Base-by-base conservation (phyloP, 2,113 vertebrate genomes). In the Corvus moneduloides region DNA sequence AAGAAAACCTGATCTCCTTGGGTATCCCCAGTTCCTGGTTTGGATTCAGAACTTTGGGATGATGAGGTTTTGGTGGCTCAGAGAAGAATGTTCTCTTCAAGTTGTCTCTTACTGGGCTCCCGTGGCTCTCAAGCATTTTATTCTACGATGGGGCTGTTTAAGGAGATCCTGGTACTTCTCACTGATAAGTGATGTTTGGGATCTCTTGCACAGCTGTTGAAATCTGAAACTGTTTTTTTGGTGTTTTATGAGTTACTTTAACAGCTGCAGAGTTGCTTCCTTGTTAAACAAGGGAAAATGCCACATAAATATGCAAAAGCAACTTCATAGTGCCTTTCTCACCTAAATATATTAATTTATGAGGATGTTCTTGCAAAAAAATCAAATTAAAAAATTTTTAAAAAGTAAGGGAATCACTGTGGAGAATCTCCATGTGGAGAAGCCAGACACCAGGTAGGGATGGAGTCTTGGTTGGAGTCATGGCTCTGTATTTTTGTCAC, bases 301-400 rank as follows among this genome's bases (percentile, higher is more conserved):
- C 51, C 51, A 12, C 72, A 17, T 84, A 43, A 87, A 54, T 16
- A 17, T 23, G n/a, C 16, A 8, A 46, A 8, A 66, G 32, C 19
- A 33, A 12, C 44, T 64, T 72, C 23, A 14, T 7, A 39, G 43
- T 17, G 24, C 33, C 35, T 67, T 91, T 66, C 48, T 84, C 27
- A 16, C 33, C 43, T 19, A 56, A 59, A 86, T 48, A 10, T 0
- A 2, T 61, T 56, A 4, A 49, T 67, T 48, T 51, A 19, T 28
- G 21, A 64, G 44, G 30, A 18, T 23, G 15, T 49, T 83, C 22
- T n/a, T 62, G n/a, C 24, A 58, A 90, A 27, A 27, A 48, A 71
- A 56, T 33, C 3, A 46, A n/a, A n/a, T 16, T 4, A 11, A 24
- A 32, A 3, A 0, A 2, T 16, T 46, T 46, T 3, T 37, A 37